Conservation (phyloP, 2,888 invertebrate species). For the Platycnemis pennipes region DNA sequence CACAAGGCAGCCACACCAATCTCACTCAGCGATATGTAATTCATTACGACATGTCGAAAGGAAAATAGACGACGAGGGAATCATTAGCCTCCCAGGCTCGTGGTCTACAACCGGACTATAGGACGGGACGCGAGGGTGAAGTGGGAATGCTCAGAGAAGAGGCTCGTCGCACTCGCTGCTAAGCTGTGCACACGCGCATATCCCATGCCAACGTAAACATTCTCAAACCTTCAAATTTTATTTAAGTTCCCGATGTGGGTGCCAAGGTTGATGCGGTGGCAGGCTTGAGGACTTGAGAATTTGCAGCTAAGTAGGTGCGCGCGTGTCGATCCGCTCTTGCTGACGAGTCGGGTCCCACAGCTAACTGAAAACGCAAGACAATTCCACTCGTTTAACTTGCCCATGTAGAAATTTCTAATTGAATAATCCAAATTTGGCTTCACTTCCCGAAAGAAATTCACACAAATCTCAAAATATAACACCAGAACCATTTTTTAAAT, state of each 20-base stretch:
- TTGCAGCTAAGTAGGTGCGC: neutral
- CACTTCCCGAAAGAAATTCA: neutral
- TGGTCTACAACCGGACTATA: neutral
- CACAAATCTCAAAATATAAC: neutral
- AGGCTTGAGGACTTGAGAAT: neutral
- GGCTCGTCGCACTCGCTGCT: neutral
- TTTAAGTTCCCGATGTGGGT: neutral
- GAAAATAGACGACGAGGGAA: neutral
- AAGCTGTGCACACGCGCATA: neutral
- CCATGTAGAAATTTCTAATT: neutral
- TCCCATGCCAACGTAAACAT: neutral
- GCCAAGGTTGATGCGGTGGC: neutral
- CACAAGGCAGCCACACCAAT: too few species aligned
- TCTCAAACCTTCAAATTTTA: slow-evolving; percentile 10
- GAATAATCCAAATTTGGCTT: neutral
- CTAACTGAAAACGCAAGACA: neutral
- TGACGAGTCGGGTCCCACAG: neutral
- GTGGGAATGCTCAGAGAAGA: neutral
- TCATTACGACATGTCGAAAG: neutral
- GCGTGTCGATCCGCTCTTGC: neutral
- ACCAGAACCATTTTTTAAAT: too few species aligned
- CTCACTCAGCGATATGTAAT: too few species aligned
- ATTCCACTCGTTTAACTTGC: neutral
- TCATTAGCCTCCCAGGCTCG: neutral
- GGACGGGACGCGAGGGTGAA: neutral